These are phyloP conservation scores for Dromas ardeola DNA, from an alignment of 2,113 vertebrate genomes.

Conservation along the genomic window DNA sequence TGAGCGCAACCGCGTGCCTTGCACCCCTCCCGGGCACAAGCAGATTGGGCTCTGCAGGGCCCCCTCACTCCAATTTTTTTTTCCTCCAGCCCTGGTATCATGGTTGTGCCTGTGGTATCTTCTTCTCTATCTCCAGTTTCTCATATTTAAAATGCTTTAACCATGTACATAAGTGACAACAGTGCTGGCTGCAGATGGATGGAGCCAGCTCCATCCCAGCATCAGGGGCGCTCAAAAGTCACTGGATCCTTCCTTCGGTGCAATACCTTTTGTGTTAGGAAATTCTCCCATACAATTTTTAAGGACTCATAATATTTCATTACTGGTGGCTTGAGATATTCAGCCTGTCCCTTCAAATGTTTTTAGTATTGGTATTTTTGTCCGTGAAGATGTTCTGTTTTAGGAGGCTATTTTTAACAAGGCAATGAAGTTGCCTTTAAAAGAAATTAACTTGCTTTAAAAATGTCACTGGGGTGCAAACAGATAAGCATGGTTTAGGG, in stretches of 20 bases:
- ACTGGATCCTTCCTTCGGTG: not conserved
- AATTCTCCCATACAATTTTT: not conserved
- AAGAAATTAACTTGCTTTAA: constrained; percentile 2
- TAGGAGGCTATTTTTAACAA: constrained; percentile 10
- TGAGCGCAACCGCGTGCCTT: not conserved
- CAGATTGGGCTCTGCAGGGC: not conserved
- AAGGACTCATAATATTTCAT: not conserved
- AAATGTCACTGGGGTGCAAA: not conserved
- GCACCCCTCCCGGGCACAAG: rapidly evolving
- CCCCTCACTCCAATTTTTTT: not conserved
- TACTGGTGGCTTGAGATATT: not conserved
- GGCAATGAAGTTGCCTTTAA: not conserved
- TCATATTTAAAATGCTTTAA: not conserved
- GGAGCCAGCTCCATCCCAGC: not conserved
- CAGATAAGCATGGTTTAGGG: not conserved
- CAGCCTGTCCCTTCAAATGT: not conserved
- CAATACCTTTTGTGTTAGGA: not conserved
- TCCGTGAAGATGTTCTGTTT: not conserved
- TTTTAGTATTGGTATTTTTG: constrained; percentile 10
- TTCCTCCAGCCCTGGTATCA: not conserved
- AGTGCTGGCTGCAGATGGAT: not conserved
- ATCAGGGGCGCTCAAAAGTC: rapidly evolving
- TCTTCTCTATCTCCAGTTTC: not conserved
- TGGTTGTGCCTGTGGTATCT: not conserved
- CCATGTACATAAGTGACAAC: not conserved